Base-by-base conservation (phyloP, 2,797 vertebrate genomes). In the Helostoma temminkii region DNA sequence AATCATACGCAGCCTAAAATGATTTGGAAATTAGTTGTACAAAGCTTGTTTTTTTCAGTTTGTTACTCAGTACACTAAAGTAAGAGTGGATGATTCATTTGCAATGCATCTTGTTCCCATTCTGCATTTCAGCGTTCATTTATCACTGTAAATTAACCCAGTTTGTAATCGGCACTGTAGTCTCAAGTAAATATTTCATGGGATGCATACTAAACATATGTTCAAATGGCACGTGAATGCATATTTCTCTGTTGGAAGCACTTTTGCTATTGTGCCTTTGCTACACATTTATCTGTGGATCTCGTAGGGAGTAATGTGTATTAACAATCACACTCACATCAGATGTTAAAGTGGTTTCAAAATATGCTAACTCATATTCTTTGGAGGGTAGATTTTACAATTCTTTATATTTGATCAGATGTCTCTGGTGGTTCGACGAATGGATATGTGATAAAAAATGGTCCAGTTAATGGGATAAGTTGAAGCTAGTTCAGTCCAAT, bases 181-280 rank as follows among this genome's bases (percentile, higher is more conserved):
- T 41, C 19, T 34, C 49, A 76, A 41, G 45, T 78, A 45, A 71
- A 71, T 67, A 75, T 58, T 76, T 77, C 18, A 71, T 53, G 37
- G 9, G 54, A 37, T 56, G 39, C 45, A 43, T 52, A 32, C 49
- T 46, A 61, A 68, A 54, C 30, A 71, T 30, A 37, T 69, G 37
- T 61, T 68, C 11, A 54, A 3, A 63, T 53, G n/a, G n/a, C n/a
- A n/a, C 57, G 42, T 68, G 53, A 39, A 9, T 64, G 41, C 42
- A 41, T 64, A 26, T 62, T 56, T 18, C 6, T 28, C 47, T 48
- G 55, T 54, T 37, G 30, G 16, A 56, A 28, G 52, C 11, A 5
- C 15, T 49, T 1, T 26, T n/a, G 45, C 15, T 49, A 1, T 26
- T n/a, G 45, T 21, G 21, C 21, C 42, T 66, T 57, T 50, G 24